Evolutionary conservation across 2,113 vertebrate genomes (phyloP).

Genomic region (Dromas ardeola): DNA sequence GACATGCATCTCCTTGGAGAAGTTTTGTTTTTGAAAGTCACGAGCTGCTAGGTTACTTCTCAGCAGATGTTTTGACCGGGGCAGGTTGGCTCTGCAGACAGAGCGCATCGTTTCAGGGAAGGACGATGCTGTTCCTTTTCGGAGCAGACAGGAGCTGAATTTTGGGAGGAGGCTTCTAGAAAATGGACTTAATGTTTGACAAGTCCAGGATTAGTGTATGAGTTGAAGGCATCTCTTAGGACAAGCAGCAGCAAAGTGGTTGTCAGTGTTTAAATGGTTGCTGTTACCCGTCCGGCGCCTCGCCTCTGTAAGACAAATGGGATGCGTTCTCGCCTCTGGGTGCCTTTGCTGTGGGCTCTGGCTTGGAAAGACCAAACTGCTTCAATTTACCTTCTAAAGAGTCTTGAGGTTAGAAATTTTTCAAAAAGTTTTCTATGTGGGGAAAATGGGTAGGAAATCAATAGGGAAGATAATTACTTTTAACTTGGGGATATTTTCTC

Average conservation of each 20-base stretch:
- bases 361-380: neutral
- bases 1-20: fast-evolving
- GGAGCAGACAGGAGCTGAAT: neutral
- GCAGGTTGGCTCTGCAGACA: neutral
- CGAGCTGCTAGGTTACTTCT: neutral
- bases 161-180: neutral
- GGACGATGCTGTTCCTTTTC: fast-evolving
- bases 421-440: neutral
- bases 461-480: slow-evolving; percentile 17
- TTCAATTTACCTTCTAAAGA: neutral
- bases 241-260: neutral
- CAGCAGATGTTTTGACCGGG: neutral
- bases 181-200: neutral
- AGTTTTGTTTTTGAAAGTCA: neutral
- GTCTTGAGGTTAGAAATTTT: neutral
- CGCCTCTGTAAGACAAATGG: neutral
- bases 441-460: neutral
- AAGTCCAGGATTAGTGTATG: neutral
- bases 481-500: neutral
- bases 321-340: neutral
- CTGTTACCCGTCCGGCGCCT: neutral
- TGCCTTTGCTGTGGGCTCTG: slow-evolving; percentile 2
- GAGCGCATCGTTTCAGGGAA: fast-evolving
- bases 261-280: neutral
- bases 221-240: neutral